Evolutionary conservation across 2,113 vertebrate genomes (phyloP), one percentile per base, ranked within the genome.

Genomic region (Eubucco bourcierii): DNA sequence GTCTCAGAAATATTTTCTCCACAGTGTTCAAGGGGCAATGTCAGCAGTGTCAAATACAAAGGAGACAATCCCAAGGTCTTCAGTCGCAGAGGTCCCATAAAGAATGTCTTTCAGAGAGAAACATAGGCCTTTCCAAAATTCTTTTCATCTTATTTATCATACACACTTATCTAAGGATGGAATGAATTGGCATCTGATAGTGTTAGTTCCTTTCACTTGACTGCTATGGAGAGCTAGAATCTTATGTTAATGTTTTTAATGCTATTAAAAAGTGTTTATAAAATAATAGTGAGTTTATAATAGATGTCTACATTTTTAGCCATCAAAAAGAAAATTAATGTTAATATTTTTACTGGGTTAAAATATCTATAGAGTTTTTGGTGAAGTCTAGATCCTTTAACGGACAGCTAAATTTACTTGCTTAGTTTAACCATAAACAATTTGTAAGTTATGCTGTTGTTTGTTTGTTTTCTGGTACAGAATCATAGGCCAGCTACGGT

Each of bases 11-110:
- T n/a, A 31, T 55, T 27, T 55, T 28, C 27, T 55, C 53, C 27
- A 55, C 19, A 63, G 11, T 2, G 11, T 34, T 63, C 2, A 1
- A 47, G 21, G 7, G 41, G 28, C 1, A 0, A 3, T 2, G 19
- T 60, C 24, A 34, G 4, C 13, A 60, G 12, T n/a, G 34, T 7
- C 0, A 1, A 28, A 6, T 34, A 31, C 8, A 52, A 25, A 19
- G 4, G 12, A 46, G 13, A 59, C 7, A 81, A 75, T 28, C 17
- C 12, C 28, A 81, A 33, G 3, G 28, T 53, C 39, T 79, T 12
- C 21, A 79, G 0, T 9, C 58, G n/a, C 50, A 80, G 47, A 73
- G 18, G 10, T 84, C 58, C 28, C 19, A 53, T 33, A 59, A 37
- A 16, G 16, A 75, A 75, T 31, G 11, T 33, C 27, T 80, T 63